A percentile compares a stretch with the other conserved stretches of the same genome.
phyloP scores from a whole-genome alignment of 2,797 vertebrate species.

The Epinephelus coioides region DNA sequence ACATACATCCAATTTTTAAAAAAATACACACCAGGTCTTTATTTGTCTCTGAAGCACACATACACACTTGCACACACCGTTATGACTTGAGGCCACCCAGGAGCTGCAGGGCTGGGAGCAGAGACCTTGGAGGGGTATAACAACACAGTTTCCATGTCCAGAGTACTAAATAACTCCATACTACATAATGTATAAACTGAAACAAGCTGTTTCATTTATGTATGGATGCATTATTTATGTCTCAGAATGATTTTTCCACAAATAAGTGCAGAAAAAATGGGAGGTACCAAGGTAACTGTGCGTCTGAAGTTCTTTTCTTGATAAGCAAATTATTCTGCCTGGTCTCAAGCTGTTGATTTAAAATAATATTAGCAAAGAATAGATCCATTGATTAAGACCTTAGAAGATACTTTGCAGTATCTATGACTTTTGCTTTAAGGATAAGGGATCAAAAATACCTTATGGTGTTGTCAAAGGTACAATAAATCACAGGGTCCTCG shows the following conservation, averaged over 20 bases:
- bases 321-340: neutral
- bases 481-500: neutral
- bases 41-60: neutral
- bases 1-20: neutral
- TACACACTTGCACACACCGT: neutral
- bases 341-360: neutral
- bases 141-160: slow-evolving; percentile 1
- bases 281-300: neutral
- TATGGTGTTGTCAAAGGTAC: neutral
- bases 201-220: neutral
- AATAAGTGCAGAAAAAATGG: neutral
- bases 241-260: neutral
- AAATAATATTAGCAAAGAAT: neutral
- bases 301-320: neutral
- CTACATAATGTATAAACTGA: neutral
- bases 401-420: neutral
- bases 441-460: too few species aligned
- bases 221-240: neutral
- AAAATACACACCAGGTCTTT: neutral
- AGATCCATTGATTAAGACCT: neutral
- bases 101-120: slow-evolving; percentile 13
- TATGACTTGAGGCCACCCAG: slow-evolving; percentile 20
- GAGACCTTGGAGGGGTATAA: slow-evolving; percentile 6
- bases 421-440: slow-evolving; percentile 5
- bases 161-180: neutral